phyloP scores from a whole-genome alignment of 1,140 invertebrate species.

The Ephestia elutella region DNA sequence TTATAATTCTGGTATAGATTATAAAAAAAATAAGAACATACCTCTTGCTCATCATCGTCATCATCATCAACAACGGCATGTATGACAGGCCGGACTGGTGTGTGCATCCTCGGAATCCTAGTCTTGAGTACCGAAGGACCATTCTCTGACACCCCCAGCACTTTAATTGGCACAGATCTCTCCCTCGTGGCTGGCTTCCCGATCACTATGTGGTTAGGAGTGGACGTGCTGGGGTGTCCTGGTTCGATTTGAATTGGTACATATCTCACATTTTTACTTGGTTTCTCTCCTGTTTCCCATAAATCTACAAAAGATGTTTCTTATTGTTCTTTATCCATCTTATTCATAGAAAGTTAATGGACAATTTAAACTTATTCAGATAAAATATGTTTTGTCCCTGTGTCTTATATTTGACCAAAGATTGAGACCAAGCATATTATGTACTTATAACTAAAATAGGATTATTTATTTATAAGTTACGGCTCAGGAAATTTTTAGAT shows the following conservation, averaged over 20 bases:
- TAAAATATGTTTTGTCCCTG: no score
- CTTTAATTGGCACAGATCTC: slow-evolving; percentile 41
- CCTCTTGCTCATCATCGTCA: slow-evolving; percentile 52
- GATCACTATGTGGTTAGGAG: slow-evolving; percentile 38
- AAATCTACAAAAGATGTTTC: slow-evolving; percentile 36
- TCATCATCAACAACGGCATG: slow-evolving; percentile 48
- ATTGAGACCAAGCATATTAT: no score
- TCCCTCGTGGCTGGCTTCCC: slow-evolving; percentile 24
- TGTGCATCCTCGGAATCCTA: slow-evolving; percentile 43
- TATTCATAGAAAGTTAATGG: no score
- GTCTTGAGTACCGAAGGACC: slow-evolving; percentile 30
- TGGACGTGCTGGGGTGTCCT: slow-evolving; percentile 56
- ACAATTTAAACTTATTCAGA: no score
- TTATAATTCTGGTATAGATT: no score
- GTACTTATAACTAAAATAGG: no score
- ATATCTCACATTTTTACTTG: slow-evolving; percentile 48
- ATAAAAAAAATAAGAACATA: slow-evolving; percentile 22
- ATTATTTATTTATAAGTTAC: no score
- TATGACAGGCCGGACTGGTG: slow-evolving; percentile 41
- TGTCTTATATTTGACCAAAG: no score
- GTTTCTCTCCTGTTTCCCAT: slow-evolving; percentile 38
- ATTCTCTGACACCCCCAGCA: slow-evolving; percentile 42
- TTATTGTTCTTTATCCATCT: background rate
- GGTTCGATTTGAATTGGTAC: slow-evolving; percentile 56
- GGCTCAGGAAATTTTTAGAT: no score